phyloP scores from a whole-genome alignment of 2,113 vertebrate genomes.

The Grammomys dolichurus region DNA sequence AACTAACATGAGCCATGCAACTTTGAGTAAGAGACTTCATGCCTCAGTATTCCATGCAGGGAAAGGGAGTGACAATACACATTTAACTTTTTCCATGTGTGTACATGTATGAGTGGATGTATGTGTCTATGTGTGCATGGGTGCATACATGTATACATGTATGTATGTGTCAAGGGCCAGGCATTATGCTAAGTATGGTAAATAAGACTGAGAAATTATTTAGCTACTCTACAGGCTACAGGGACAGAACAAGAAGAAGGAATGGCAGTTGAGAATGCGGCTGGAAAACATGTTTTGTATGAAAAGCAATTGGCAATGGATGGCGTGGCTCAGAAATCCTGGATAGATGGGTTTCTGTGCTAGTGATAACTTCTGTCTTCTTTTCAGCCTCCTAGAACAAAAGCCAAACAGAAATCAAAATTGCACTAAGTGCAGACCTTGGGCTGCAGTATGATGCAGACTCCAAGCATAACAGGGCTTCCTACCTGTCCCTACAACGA shows the following conservation, averaged over 20 bases:
- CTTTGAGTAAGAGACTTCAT: constrained; percentile 13
- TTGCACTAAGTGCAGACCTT: background rate
- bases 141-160: background rate
- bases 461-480: background rate
- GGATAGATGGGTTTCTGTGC: background rate
- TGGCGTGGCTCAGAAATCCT: background rate
- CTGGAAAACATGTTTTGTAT: background rate
- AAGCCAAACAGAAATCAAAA: constrained; percentile 2
- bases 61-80: background rate
- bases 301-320: too few species aligned
- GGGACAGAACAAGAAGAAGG: background rate
- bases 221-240: background rate
- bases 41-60: constrained; percentile 43
- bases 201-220: background rate
- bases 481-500: too few species aligned
- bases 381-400: background rate
- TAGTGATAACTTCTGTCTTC: background rate
- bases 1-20: background rate
- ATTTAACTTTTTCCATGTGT: background rate
- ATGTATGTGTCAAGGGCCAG: background rate
- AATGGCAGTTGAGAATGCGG: background rate
- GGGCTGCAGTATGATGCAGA: background rate
- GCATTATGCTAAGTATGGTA: background rate
- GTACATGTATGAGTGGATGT: background rate
- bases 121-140: background rate